Conservation (phyloP, 2,888 invertebrate species). For the Hanleya hanleyi region DNA sequence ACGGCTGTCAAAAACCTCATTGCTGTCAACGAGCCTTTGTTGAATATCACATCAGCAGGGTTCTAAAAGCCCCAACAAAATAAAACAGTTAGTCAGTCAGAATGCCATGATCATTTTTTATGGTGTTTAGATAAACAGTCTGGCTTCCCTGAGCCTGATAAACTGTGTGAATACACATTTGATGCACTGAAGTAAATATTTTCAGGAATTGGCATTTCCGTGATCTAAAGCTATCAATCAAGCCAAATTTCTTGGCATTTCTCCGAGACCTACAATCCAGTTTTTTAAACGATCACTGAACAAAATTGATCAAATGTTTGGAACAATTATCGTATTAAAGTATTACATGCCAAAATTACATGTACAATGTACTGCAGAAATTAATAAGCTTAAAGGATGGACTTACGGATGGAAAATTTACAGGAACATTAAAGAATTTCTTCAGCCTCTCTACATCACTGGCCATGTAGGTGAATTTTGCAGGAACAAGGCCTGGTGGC, state of each 20-base stretch:
- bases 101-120: too few relatives aligned
- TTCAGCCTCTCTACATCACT: conserved; percentile 67
- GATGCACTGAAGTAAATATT: background rate
- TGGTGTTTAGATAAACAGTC: too few relatives aligned
- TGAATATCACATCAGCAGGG: conserved; percentile 58
- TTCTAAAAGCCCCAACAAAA: conserved; percentile 60
- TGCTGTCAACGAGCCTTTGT: conserved; percentile 68
- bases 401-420: background rate
- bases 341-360: conserved; percentile 12
- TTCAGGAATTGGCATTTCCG: background rate
- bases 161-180: background rate
- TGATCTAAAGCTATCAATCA: background rate
- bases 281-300: too few relatives aligned
- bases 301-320: too few relatives aligned
- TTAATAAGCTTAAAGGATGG: background rate
- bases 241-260: background rate
- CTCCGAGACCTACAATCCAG: background rate
- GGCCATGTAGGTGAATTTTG: conserved; percentile 70
- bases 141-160: too few relatives aligned
- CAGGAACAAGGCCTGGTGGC: conserved; percentile 71
- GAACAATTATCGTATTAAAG: too few relatives aligned
- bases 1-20: conserved; percentile 72
- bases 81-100: too few relatives aligned
- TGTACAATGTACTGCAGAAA: background rate
- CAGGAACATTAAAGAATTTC: conserved; percentile 70